These are phyloP conservation scores for Habroteleia sp. DNA, from an alignment of 2,888 invertebrate genomes.

Conservation along the genomic window DNA sequence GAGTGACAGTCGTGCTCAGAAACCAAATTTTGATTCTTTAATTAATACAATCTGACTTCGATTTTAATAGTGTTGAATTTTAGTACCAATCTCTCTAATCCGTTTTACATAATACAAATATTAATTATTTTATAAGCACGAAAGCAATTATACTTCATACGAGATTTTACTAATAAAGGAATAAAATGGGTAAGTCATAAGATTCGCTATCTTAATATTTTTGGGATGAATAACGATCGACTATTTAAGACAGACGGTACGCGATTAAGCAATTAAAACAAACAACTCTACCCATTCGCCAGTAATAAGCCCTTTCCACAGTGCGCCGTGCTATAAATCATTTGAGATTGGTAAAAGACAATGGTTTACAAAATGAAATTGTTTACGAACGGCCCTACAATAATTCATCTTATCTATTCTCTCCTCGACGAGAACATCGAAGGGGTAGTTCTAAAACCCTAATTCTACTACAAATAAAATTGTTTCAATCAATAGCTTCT, in stretches of 20 bases:
- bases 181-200: constrained; percentile 67
- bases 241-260: constrained; percentile 68
- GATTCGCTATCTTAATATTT: constrained; percentile 61
- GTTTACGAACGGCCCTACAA: constrained; percentile 37
- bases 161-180: constrained; percentile 68
- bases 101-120: constrained; percentile 69
- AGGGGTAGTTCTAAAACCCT: constrained; percentile 35
- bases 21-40: constrained; percentile 18
- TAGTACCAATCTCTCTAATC: too few relatives aligned
- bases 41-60: constrained; percentile 63
- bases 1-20: background rate
- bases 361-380: constrained; percentile 59
- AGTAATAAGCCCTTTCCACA: constrained; percentile 53
- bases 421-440: constrained; percentile 25
- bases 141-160: constrained; percentile 69
- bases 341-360: constrained; percentile 49
- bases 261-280: constrained; percentile 74
- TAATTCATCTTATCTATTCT: constrained; percentile 34
- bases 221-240: constrained; percentile 70
- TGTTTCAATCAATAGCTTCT: constrained; percentile 6
- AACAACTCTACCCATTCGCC: constrained; percentile 60
- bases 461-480: constrained; percentile 25
- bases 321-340: constrained; percentile 58
- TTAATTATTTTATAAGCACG: constrained; percentile 71
- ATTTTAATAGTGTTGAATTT: background rate